Base-by-base conservation (phyloP, 1,140 invertebrate genomes). In the Brachionus koreanus region DNA sequence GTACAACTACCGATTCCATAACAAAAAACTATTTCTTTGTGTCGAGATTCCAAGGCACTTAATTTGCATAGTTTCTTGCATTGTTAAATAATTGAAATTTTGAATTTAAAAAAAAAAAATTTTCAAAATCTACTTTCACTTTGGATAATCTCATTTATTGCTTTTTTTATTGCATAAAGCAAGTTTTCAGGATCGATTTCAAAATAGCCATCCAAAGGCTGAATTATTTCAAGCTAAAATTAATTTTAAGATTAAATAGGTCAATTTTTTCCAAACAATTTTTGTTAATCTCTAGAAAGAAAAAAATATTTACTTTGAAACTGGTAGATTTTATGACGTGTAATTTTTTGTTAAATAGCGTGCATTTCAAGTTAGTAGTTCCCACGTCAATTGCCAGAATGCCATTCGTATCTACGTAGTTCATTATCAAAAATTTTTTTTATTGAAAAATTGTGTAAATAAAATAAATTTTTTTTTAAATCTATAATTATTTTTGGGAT, bases 21-120 rank as follows among this genome's bases (percentile, higher is more conserved):
- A 29, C 10, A 74, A 23, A 46, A 74, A 46, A 9, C 69, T 74
- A 29, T 74, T 74, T 49, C 69, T 9, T 74, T 74, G 69, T 23
- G 69, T 74, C n/a, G 69, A 74, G 19, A 74, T 74, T 74, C 69
- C 69, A 6, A 74, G 43, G 7, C 39, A 46, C 43, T 49, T 74
- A 19, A 74, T 74, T 19, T 13, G 16, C 10, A 65, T 25, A 6
- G 9, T 6, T 7, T 74, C 42, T 74, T n/a, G n/a, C n/a, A n/a
- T 23, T 57, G 16, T 1, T 5, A 57, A 63, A 25, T 19, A 63
- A 63, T 12, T 25, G 5, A n/a, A 37, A n/a, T 37, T 37, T 37
- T 13, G 29, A 35, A 35, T 67, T 67, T 33, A 35, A 35, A 35
- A 6, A 39, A 39, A 72, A 4, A 16, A 39, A 13, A 9, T 39